Base-by-base conservation (phyloP, 1,140 invertebrate genomes). In the Papilio helenus region DNA sequence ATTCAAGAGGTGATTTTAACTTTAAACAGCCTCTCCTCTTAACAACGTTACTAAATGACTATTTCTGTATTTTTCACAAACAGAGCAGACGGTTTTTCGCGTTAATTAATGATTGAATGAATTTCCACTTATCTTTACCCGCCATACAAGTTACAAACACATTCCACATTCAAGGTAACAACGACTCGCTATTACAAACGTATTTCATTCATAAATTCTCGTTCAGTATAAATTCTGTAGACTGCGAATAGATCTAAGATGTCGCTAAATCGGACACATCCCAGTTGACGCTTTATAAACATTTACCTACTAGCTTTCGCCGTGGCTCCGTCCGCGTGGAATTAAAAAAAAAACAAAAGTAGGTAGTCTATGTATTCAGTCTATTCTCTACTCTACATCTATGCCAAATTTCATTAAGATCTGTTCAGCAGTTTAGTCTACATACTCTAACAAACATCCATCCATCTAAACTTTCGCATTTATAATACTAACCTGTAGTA, bases 41-140 rank as follows among this genome's bases (percentile, higher is more conserved):
- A 58, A 58, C 55, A 20, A 58, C 55, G 20, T 58, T 58, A 58
- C 55, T 58, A 58, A 58, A 58, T 58, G n/a, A 58, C 55, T 58
- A 58, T 23, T 58, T n/a, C 8, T 14, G 20, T 61, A 61, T 23
- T 61, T 61, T 61, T 61, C 7, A 7, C 4, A 55, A 55, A n/a
- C 51, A n/a, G n/a, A 26, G 1, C 9, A 10, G 29, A 3, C 8
- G 20, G 58, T 12, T 26, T 61, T 61, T 61, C 2, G 58, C 23
- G 10, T 61, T 61, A 61, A 61, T 61, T 23, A 61, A 61, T 26
- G 1, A 61, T 26, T 61, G 23, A 58, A 58, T 23, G 55, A 26
- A 26, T 26, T 61, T 61, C 8, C 58, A 7, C 58, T 61, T 61
- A 61, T 61, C 58, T 61, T 61, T 9, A 26, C 20, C 23, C 23